Percentiles rank a stretch among this genome's conserved stretches.
These are phyloP conservation scores for Danio kyathit DNA, from an alignment of 2,797 vertebrate species.

Conservation along the genomic window DNA sequence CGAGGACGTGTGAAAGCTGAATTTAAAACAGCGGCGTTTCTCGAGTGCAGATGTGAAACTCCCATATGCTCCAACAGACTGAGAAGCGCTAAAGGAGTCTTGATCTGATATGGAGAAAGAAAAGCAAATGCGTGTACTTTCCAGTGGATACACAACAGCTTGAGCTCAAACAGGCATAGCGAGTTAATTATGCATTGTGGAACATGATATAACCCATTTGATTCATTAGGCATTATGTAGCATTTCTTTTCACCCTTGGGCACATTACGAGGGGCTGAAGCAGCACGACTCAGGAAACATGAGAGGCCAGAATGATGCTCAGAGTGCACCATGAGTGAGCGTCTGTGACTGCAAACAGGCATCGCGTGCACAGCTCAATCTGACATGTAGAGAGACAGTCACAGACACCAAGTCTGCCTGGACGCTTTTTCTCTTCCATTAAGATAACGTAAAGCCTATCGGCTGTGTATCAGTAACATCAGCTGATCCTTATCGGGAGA, in stretches of 20 bases:
- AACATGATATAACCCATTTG: conserved; percentile 64
- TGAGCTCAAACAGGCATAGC: conserved; percentile 59
- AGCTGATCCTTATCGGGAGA: conserved; percentile 58
- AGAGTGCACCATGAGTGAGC: conserved; percentile 58
- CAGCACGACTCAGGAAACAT: conserved; percentile 60
- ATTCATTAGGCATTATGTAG: conserved; percentile 65
- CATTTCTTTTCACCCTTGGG: conserved; percentile 61
- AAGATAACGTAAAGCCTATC: conserved; percentile 45
- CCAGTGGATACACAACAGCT: conserved; percentile 45
- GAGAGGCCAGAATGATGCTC: conserved; percentile 54
- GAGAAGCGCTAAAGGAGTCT: conserved; percentile 40
- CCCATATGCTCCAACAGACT: conserved; percentile 47
- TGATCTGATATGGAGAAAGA: conserved; percentile 43
- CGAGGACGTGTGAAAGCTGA: conserved; percentile 38
- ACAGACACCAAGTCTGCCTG: conserved; percentile 48
- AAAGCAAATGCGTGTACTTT: conserved; percentile 44
- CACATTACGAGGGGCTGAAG: conserved; percentile 59
- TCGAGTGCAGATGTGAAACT: conserved; percentile 41
- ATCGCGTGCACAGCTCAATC: conserved; percentile 35
- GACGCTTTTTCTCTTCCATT: conserved; percentile 13
- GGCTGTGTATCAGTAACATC: conserved; percentile 56
- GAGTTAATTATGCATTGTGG: conserved; percentile 66
- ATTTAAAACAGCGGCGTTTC: conserved; percentile 35
- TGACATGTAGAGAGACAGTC: conserved; percentile 51
- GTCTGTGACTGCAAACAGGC: conserved; percentile 60